phyloP scores from a whole-genome alignment of 2,797 vertebrate genomes.

The Eleutherodactylus coqui region DNA sequence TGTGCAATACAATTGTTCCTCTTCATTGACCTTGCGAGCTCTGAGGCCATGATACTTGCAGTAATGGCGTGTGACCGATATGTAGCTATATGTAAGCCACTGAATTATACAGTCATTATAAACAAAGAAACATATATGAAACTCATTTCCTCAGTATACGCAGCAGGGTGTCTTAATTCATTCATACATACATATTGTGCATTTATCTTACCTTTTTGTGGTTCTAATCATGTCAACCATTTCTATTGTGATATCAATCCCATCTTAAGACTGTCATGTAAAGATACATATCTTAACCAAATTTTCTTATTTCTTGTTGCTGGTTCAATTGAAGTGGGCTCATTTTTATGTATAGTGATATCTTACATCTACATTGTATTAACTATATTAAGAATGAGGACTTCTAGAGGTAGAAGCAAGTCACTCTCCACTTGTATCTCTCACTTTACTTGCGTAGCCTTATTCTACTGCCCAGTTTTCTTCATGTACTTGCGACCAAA shows the following conservation, averaged over 20 bases:
- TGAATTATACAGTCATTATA: too few relatives aligned
- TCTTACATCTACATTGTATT: slow-evolving; percentile 42
- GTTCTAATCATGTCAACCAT: not conserved
- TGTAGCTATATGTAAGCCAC: too few relatives aligned
- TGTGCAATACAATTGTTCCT: too few relatives aligned
- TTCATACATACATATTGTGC: slow-evolving; percentile 32
- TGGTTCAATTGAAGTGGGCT: slow-evolving; percentile 45
- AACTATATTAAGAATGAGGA: not conserved
- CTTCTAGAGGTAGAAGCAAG: not conserved
- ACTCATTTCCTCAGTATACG: too few relatives aligned
- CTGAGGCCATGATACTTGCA: too few relatives aligned
- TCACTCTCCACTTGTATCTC: not conserved
- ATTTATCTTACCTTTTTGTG: slow-evolving; percentile 33
- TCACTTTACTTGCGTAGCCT: not conserved
- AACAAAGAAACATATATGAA: too few relatives aligned
- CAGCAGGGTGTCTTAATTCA: slow-evolving; percentile 22
- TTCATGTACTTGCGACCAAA: not conserved
- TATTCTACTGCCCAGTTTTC: not conserved
- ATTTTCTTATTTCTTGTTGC: slow-evolving; percentile 34
- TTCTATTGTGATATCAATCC: slow-evolving; percentile 46
- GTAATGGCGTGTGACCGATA: slow-evolving; percentile 39
- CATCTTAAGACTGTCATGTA: slow-evolving; percentile 45
- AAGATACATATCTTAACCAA: slow-evolving; percentile 49
- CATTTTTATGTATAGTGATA: slow-evolving; percentile 40
- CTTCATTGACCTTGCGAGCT: too few relatives aligned